These are phyloP conservation scores for Tetraodon nigroviridis DNA, from an alignment of 2,113 vertebrate species.

Conservation along the genomic window DNA sequence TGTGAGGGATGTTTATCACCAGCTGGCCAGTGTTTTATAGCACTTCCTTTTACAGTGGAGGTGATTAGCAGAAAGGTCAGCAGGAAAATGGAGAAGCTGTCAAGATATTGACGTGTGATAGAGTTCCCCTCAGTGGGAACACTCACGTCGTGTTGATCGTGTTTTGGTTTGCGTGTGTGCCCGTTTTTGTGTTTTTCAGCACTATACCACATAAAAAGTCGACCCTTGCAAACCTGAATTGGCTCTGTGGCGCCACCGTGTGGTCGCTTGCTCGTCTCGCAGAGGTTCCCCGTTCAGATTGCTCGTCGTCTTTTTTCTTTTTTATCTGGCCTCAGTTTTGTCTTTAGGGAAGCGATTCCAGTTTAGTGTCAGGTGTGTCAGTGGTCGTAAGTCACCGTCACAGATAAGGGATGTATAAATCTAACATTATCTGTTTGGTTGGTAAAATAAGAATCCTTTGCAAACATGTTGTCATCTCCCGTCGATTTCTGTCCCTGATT, in stretches of 20 bases:
- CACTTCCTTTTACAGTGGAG: conserved; percentile 63
- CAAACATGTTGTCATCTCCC: too few species aligned
- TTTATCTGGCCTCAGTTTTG: background rate
- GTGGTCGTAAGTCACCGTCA: background rate
- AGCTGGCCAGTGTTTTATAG: conserved; percentile 68
- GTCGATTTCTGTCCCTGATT: too few species aligned
- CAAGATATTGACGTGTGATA: conserved; percentile 25
- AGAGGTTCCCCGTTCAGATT: background rate
- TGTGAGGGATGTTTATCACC: conserved; percentile 66
- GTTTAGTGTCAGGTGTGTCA: background rate
- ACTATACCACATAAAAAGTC: background rate
- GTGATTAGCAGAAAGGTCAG: conserved; percentile 63
- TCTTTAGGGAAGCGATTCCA: too few species aligned
- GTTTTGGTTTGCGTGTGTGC: conserved; percentile 3
- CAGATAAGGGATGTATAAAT: too few species aligned
- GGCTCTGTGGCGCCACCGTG: conserved; percentile 60
- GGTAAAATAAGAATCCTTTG: too few species aligned
- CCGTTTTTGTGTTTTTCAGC: conserved; percentile 2
- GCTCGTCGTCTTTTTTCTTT: background rate
- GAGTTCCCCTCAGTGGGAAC: conserved; percentile 14
- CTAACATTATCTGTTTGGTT: too few species aligned
- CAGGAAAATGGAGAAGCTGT: conserved; percentile 49
- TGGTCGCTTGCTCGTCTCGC: conserved; percentile 31
- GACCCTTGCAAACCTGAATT: background rate
- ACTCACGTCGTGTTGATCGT: conserved; percentile 9